Conservation (phyloP, 2,888 invertebrate species). For the Platynereis dumerilii region DNA sequence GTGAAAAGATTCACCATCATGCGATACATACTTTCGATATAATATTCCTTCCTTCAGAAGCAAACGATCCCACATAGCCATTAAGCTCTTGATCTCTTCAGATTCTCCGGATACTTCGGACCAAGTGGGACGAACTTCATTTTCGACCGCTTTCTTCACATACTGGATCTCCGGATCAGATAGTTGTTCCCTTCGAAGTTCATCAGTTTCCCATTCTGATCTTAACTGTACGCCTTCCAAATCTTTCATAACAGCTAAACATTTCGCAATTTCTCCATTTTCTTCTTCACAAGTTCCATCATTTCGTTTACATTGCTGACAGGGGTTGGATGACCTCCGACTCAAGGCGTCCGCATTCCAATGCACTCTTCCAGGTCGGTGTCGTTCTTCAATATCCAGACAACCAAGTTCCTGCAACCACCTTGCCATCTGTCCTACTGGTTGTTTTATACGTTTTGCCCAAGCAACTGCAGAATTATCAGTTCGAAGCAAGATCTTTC, state of each 20-base stretch:
- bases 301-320: too few species aligned
- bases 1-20: slow-evolving; percentile 10
- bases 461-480: slow-evolving; percentile 34
- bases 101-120: slow-evolving; percentile 14
- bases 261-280: background rate
- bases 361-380: slow-evolving; percentile 27
- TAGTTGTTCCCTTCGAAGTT: too few species aligned
- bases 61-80: slow-evolving; percentile 37
- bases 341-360: slow-evolving; percentile 32
- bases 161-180: too few species aligned
- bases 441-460: slow-evolving; percentile 27
- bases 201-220: too few species aligned
- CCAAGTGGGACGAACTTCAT: slow-evolving; percentile 5
- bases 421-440: slow-evolving; percentile 32
- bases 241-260: background rate
- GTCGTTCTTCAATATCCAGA: slow-evolving; percentile 24
- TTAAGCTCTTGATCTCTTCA: slow-evolving; percentile 27
- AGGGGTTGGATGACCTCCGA: slow-evolving; percentile 12
- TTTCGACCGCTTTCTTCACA: too few species aligned
- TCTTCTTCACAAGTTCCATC: background rate
- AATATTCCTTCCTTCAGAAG: slow-evolving; percentile 28
- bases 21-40: slow-evolving; percentile 26
- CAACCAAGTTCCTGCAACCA: slow-evolving; percentile 28
- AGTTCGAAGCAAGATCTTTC: slow-evolving; percentile 20
- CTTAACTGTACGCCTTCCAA: background rate